Base-by-base conservation (phyloP, 1,140 invertebrate genomes). In the Brachystomella parvula region DNA sequence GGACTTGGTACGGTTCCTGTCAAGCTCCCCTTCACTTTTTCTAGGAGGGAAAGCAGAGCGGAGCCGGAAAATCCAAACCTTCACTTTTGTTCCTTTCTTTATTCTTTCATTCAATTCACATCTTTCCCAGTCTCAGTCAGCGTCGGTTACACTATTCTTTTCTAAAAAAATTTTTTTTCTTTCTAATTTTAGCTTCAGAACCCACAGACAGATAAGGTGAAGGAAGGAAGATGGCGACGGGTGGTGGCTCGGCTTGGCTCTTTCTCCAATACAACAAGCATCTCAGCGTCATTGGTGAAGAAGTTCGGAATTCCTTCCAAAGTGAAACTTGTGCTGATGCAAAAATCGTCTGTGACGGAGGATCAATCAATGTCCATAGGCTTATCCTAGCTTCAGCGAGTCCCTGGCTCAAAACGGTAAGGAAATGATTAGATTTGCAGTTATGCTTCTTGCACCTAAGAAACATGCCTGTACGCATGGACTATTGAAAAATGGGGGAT, bases 181-280 rank as follows among this genome's bases (percentile, higher is more conserved):
- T n/a, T n/a, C n/a, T n/a, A n/a, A n/a, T n/a, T n/a, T n/a, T n/a
- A n/a, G n/a, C n/a, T n/a, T n/a, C n/a, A n/a, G n/a, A n/a, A n/a
- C n/a, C n/a, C n/a, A 44, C 39, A 12, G 39, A 44, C 9, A 44
- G 39, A 44, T 12, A 44, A n/a, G n/a, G 39, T 44, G n/a, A 44
- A 44, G n/a, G 9, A n/a, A 44, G n/a, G n/a, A n/a, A 44, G n/a
- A 68, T 68, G 68, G 69, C 65, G 39, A 57, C 35, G 15, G 33
- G 59, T 21, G 47, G 32, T 65, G 70, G 64, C 49, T 67, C 71
- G 28, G 69, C 72, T 17, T 74, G 73, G 73, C 69, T 74, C n/a
- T 74, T 72, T 49, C 71, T 74, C 35, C 73, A 74, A 58, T 74
- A 74, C 64, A 72, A 74, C 63, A 73, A 73, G 49, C 73, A 74